Evolutionary conservation across 2,888 invertebrate species (phyloP).

Genomic region (Eristalis intricaria): DNA sequence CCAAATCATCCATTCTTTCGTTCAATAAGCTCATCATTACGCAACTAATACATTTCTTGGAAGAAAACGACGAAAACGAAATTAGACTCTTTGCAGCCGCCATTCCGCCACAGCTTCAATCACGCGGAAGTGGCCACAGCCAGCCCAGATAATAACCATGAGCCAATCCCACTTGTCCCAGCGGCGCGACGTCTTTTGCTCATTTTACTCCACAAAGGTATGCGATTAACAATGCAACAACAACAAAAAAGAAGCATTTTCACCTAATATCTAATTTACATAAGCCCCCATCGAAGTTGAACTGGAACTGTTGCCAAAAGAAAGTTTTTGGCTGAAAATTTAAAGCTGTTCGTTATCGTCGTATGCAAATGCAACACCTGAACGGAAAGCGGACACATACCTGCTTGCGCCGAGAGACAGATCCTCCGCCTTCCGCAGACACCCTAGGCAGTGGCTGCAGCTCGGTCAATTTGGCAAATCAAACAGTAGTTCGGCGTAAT

Average conservation of each 20-base stretch:
- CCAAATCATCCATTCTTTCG: background rate
- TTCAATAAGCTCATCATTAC: background rate
- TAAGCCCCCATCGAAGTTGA: background rate
- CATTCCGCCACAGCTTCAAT: background rate
- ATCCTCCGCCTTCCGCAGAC: background rate
- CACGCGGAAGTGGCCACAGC: background rate
- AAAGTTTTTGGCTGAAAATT: constrained; percentile 46
- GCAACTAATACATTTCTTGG: background rate
- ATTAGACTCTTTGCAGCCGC: background rate
- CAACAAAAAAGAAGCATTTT: constrained; percentile 23
- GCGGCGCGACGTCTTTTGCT: background rate
- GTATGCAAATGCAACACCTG: constrained; percentile 30
- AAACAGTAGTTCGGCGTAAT: constrained; percentile 20
- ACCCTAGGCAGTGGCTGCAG: background rate
- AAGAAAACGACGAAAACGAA: background rate
- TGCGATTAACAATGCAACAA: constrained; percentile 24
- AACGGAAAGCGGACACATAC: background rate
- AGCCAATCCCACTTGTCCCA: background rate
- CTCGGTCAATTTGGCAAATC: constrained; percentile 19
- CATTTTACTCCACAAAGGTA: background rate
- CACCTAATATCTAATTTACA: constrained; percentile 52
- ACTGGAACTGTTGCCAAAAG: constrained; percentile 55
- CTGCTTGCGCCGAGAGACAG: background rate
- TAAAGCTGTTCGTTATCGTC: background rate
- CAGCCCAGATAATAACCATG: background rate